Evolutionary conservation across 2,113 vertebrate species (phyloP).

Genomic region (Andinoacara biseriatus): DNA sequence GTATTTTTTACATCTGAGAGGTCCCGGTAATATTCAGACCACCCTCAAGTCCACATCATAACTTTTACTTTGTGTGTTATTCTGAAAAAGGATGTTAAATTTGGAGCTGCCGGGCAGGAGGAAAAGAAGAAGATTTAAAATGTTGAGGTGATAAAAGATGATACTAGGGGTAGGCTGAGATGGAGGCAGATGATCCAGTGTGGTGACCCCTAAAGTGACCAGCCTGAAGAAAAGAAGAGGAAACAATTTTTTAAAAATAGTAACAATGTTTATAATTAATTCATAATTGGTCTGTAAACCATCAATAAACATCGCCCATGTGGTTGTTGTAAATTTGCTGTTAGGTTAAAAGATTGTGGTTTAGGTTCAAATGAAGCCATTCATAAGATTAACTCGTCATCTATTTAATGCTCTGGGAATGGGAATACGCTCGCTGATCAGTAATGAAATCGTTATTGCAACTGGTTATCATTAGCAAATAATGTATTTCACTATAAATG

Average conservation of each 20-base stretch:
- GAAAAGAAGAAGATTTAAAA: background rate
- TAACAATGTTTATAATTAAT: background rate
- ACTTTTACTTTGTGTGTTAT: background rate
- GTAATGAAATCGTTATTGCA: background rate
- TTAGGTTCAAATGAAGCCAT: background rate
- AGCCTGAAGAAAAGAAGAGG: background rate
- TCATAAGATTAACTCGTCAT: background rate
- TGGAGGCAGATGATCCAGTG: background rate
- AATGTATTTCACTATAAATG: background rate
- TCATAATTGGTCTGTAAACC: background rate
- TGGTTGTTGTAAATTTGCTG: accelerated
- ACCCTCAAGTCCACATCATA: background rate
- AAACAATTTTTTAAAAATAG: background rate
- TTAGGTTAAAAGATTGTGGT: background rate
- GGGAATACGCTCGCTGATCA: background rate
- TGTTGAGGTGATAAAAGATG: background rate
- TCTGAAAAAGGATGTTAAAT: background rate
- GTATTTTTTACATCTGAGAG: background rate
- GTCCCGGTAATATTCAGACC: background rate
- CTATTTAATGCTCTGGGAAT: background rate
- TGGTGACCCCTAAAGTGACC: background rate
- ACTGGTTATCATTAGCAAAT: background rate
- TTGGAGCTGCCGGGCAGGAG: background rate
- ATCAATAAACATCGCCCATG: background rate
- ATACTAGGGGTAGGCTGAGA: background rate